phyloP scores from a whole-genome alignment of 2,888 invertebrate genomes.

The Caenorhabditis uteleia region DNA sequence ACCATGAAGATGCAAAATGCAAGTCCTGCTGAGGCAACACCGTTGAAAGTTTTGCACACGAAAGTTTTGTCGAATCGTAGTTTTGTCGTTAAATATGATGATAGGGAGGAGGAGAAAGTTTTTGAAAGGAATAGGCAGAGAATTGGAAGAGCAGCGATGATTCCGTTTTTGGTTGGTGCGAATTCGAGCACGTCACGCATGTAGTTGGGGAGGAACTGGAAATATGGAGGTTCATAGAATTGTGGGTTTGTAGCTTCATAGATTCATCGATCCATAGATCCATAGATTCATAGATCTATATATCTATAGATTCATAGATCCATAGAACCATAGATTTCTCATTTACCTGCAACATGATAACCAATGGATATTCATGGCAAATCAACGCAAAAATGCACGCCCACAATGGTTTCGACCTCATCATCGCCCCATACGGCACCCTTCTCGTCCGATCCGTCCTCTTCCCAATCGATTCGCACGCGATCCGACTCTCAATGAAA shows the following conservation, averaged over 20 bases:
- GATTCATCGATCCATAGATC: too few relatives aligned
- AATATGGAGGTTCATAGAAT: constrained; percentile 12
- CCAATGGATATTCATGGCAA: constrained; percentile 61
- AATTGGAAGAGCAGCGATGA: constrained; percentile 61
- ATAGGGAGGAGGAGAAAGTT: constrained; percentile 61
- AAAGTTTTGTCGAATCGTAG: constrained; percentile 53
- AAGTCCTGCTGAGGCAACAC: constrained; percentile 60
- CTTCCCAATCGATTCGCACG: constrained; percentile 66
- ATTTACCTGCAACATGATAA: constrained; percentile 60
- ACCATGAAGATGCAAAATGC: constrained; percentile 60
- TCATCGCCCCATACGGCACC: constrained; percentile 61
- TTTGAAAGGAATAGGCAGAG: constrained; percentile 64
- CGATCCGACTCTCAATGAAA: constrained; percentile 67
- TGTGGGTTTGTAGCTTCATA: not conserved
- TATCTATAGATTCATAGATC: too few relatives aligned
- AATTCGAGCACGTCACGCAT: constrained; percentile 67
- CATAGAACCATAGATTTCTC: too few relatives aligned
- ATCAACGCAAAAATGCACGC: constrained; percentile 61
- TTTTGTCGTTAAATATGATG: constrained; percentile 59
- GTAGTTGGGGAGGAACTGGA: constrained; percentile 66
- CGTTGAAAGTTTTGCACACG: constrained; percentile 67
- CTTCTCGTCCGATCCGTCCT: constrained; percentile 56
- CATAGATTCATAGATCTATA: too few relatives aligned
- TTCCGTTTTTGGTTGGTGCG: constrained; percentile 66
- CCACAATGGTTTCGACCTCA: constrained; percentile 62